Evolutionary conservation across 2,888 invertebrate species (phyloP), one percentile per base, ranked within the genome.

Genomic region (Drosophila longiperda): DNA sequence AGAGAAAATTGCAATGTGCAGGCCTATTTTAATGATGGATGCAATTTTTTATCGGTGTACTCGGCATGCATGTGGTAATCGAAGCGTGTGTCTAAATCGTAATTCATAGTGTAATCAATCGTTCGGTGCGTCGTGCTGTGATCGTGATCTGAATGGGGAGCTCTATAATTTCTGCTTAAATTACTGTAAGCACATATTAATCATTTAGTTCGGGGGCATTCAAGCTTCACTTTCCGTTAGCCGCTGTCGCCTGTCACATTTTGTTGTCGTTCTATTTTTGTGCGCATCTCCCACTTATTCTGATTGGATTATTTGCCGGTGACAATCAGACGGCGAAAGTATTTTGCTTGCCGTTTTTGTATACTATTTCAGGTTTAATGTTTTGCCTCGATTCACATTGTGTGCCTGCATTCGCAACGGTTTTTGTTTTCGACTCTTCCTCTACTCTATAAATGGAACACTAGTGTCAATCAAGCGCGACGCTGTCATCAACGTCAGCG

Each of bases 391-490:
- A 40, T 61, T 50, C 58, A 48, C 40, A 40, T 48, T 40, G 38
- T 40, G 26, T 48, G 33, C 42, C 29, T 29, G 29, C 6, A 29
- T 33, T 60, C 26, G 60, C 55, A 23, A 23, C 45, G 45, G 4
- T 23, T 52, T 67, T 78, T 78, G 80, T 71, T 75, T 75, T 71
- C 52, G 49, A 20, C 80, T 70, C 61, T 59, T 74, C 40, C 64
- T 61, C 34, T 55, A 29, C 62, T 66, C 40, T 61, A 36, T 11
- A 53, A 66, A 45, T 54, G 60, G 34, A 61, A 40, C 36, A 42
- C 63, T 66, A 80, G 38, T 77, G 68, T 64, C 78, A 79, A 73
- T 80, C 73, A 79, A 73, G 79, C 80, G 79, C 60, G n/a, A 75
- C 80, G 80, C 60, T 60, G 36, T 57, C 69, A 53, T 61, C 62